phyloP scores from a whole-genome alignment of 2,113 vertebrate species.

The Chaetura pelagica region DNA sequence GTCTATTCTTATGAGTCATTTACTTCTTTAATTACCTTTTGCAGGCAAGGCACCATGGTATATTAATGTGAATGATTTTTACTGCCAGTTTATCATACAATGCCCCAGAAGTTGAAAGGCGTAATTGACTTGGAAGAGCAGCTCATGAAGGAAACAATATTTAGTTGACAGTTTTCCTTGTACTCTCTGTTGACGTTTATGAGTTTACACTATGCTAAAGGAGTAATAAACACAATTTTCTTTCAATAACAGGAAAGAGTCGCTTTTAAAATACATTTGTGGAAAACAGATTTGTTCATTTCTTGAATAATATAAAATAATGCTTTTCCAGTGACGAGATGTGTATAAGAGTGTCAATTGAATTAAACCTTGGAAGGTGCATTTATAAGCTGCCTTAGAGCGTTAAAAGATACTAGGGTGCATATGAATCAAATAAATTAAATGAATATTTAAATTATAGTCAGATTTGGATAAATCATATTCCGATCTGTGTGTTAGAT shows the following conservation, averaged over 20 bases:
- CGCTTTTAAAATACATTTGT: conserved; percentile 84
- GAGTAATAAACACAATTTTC: conserved; percentile 96
- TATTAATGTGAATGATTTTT: conserved; percentile 99
- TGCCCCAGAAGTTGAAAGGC: conserved; percentile 98
- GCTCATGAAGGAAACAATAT: conserved; percentile 97
- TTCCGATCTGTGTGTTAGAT: conserved; percentile 55
- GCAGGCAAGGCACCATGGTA: conserved; percentile 99
- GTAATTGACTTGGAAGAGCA: conserved; percentile 99
- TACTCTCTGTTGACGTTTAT: conserved; percentile 95
- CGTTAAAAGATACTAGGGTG: conserved; percentile 76
- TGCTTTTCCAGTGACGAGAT: conserved; percentile 71
- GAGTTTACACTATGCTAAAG: conserved; percentile 97
- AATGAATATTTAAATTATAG: conserved; percentile 81
- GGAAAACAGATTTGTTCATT: conserved; percentile 82
- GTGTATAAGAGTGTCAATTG: conserved; percentile 77
- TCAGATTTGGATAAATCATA: conserved; percentile 75
- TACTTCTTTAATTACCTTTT: conserved; percentile 99
- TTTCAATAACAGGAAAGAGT: conserved; percentile 90
- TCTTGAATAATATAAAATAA: conserved; percentile 85
- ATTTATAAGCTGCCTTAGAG: conserved; percentile 78
- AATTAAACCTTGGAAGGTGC: conserved; percentile 79
- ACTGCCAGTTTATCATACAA: conserved; percentile 99
- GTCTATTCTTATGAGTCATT: conserved; percentile 99
- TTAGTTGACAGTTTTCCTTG: conserved; percentile 97
- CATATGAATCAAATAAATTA: conserved; percentile 69